Conservation (phyloP, 1,140 invertebrate genomes). For the Drosophila rufa region DNA sequence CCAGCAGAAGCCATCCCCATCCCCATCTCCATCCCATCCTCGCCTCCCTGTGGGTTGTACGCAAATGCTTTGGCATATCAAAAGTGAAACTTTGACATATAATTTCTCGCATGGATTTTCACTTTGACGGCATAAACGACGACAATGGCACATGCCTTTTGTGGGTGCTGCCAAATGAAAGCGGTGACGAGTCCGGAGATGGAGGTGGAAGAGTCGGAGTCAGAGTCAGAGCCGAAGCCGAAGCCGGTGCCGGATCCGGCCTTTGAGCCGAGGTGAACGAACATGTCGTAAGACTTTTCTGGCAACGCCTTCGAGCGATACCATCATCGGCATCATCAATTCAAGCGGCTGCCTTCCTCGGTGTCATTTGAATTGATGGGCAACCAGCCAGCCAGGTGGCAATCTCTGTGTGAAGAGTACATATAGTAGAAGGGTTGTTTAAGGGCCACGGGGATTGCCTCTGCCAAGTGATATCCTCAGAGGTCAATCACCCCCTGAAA, state of each 20-base stretch:
- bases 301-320: slow-evolving; percentile 21
- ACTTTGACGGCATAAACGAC: slow-evolving; percentile 79
- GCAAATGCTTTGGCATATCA: slow-evolving; percentile 76
- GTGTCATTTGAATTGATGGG: slow-evolving; percentile 29
- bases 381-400: slow-evolving; percentile 21
- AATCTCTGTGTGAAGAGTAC: slow-evolving; percentile 3
- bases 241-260: background rate
- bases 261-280: slow-evolving; percentile 18
- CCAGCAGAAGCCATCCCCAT: slow-evolving; percentile 12
- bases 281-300: slow-evolving; percentile 19
- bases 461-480: background rate
- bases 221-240: too few species aligned
- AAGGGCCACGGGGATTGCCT: background rate
- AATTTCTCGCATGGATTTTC: slow-evolving; percentile 82
- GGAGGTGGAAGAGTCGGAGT: too few species aligned
- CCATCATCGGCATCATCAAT: slow-evolving; percentile 52
- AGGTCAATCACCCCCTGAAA: background rate
- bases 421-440: slow-evolving; percentile 6
- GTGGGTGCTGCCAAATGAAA: slow-evolving; percentile 20
- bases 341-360: slow-evolving; percentile 27
- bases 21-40: too few species aligned
- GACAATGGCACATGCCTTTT: slow-evolving; percentile 65
- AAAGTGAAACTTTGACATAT: slow-evolving; percentile 83
- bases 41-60: slow-evolving; percentile 7
- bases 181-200: slow-evolving; percentile 8